These are phyloP conservation scores for Euphonia xanthogaster DNA, from an alignment of 2,797 vertebrate species.

Conservation along the genomic window DNA sequence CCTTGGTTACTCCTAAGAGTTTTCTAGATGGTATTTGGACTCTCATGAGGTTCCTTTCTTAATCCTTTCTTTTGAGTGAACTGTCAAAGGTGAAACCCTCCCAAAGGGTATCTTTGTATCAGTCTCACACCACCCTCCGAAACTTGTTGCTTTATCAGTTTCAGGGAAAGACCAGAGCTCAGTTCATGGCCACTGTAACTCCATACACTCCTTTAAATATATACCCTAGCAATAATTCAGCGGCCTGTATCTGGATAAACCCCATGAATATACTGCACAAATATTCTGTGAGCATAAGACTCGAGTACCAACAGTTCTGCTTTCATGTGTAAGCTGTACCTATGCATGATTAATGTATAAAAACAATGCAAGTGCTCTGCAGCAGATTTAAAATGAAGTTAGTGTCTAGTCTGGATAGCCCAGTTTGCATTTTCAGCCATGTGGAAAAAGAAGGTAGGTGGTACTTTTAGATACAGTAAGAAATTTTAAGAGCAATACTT, in stretches of 20 bases:
- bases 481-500: neutral
- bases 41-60: neutral
- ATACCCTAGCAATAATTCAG: neutral
- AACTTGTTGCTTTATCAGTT: neutral
- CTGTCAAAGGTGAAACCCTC: neutral
- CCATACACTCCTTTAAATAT: neutral
- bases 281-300: neutral
- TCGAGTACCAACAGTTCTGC: accelerated
- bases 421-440: neutral
- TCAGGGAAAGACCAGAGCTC: neutral
- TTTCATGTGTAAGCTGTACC: neutral
- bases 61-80: neutral
- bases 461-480: neutral
- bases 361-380: neutral
- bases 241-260: neutral
- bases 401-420: neutral
- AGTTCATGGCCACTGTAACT: neutral
- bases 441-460: neutral
- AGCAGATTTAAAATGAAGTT: neutral
- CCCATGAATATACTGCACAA: neutral
- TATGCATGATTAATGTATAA: neutral
- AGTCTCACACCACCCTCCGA: neutral
- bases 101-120: neutral
- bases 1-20: neutral
- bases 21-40: neutral